Evolutionary conservation across 1,140 invertebrate genomes (phyloP), one percentile per base, ranked within the genome.

Genomic region (Calycopis cecrops): DNA sequence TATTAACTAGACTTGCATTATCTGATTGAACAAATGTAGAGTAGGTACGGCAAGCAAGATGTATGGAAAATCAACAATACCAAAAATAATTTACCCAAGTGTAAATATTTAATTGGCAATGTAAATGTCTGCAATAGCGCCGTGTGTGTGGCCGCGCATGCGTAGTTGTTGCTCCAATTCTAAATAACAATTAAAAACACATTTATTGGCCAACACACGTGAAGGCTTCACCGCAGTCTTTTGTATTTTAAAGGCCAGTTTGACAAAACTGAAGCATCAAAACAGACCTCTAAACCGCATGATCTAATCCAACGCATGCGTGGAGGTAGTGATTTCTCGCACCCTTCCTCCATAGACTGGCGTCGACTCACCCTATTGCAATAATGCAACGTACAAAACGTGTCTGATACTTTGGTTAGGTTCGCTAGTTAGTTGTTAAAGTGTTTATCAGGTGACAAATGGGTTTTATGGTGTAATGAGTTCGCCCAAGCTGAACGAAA

Each of bases 401-500:
- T 33, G 3, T 16, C 21, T 44, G 3, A 44, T 16, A 14, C 40
- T 16, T 49, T 48, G 28, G 14, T 53, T 57, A 21, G 38, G 14
- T 11, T 17, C 10, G 28, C 11, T 50, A 40, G 33, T 34, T 55
- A 40, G 38, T 48, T 28, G 38, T 28, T 49, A 14, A n/a, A n/a
- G 37, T 42, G 18, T 40, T 14, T 17, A n/a, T 49, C 21, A 49
- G n/a, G 38, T 52, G 18, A 52, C 37, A n/a, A 28, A 21, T 28
- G 12, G 51, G 37, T 18, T 12, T n/a, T 14, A 9, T 44, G 12
- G 14, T 33, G 51, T 35, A 0, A 86, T 84, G 83, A 86, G 78
- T 58, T 86, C 83, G 11, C 83, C 80, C 6, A 86, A 84, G 57
- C 63, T 84, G 6, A 81, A 72, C 59, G 80, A 83, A 62, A 65